Conservation (phyloP, 2,113 vertebrate species). For the Chionodraco myersi region DNA sequence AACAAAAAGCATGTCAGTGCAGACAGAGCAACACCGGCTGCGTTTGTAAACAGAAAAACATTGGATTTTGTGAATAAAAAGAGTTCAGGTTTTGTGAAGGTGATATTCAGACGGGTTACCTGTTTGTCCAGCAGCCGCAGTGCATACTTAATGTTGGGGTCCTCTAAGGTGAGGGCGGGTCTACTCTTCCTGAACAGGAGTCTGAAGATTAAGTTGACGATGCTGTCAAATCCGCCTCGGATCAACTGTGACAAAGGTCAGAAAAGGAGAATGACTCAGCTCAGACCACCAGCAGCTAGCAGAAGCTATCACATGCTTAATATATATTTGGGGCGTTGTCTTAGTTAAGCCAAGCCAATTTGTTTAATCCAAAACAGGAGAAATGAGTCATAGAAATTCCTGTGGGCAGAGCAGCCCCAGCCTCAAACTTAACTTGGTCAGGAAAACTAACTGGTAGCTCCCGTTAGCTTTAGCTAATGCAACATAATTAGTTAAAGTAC, state of each 20-base stretch:
- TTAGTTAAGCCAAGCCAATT: not conserved
- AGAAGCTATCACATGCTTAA: conserved; percentile 7
- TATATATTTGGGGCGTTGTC: conserved; percentile 46
- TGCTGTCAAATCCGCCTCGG: conserved; percentile 63
- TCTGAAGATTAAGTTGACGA: conserved; percentile 78
- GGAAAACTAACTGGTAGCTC: conserved; percentile 2
- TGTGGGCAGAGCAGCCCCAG: not conserved
- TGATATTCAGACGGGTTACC: conserved; percentile 49
- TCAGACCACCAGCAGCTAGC: conserved; percentile 28
- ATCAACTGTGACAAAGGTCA: conserved; percentile 71
- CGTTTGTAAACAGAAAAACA: not conserved
- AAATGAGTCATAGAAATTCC: conserved; percentile 69
- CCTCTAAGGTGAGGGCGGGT: conserved; percentile 82
- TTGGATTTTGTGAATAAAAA: not conserved
- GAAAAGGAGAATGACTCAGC: conserved; percentile 31
- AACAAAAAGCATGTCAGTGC: too few species aligned
- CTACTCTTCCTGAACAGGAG: conserved; percentile 74
- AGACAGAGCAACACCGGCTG: conserved; percentile 18
- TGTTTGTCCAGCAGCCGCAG: conserved; percentile 84
- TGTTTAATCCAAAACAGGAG: conserved; percentile 31
- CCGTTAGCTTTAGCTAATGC: not conserved
- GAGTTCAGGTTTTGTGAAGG: not conserved
- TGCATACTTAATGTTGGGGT: conserved; percentile 83
- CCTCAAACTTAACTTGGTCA: not conserved
- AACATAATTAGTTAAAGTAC: too few species aligned